Base-by-base conservation (phyloP, 2,888 invertebrate species). In the Smittia sp. region DNA sequence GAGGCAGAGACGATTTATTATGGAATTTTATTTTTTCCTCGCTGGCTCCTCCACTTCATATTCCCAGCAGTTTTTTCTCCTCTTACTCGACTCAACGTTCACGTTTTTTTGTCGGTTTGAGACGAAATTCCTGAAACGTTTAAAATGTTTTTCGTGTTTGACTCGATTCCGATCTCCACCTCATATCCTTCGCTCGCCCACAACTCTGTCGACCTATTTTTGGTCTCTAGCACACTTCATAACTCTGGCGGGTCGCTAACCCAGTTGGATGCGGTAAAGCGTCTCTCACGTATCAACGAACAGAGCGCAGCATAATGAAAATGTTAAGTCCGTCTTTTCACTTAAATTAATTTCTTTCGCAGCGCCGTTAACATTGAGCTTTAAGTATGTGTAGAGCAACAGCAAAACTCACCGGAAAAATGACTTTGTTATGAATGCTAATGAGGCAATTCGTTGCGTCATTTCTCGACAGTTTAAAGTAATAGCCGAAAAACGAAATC, bases 121-220 rank as follows among this genome's bases (percentile, higher is more conserved):
- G 63, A 27, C 1, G 22, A 32, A 66, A 38, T 39, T 32, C 39
- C 20, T 39, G 39, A 15, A 66, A 66, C 65, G 25, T 65, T 66
- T 66, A 66, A 66, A 66, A 66, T 39, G 66, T 15, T 66, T 66
- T 66, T 66, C 66, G 20, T 66, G 66, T 66, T 66, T 32, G 18
- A 38, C 20, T 66, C 27, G 20, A 22, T 25, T 63, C 27, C 18
- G 6, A 20, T 58, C 18, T 22, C 27, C 27, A 27, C 25, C 25
- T 63, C 25, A 13, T 2, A 58, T 22, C 22, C 58, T n/a, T 63
- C 58, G 63, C 25, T 24, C 20, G 7, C 27, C 20, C 22, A 58
- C 15, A 11, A 46, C 15, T 4, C 18, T 46, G 18, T 58, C 22
- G 58, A 20, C 58, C 58, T 58, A 58, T 58, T 58, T 22, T 46